Conservation (phyloP, 2,113 vertebrate genomes). For the Gopherus flavomarginatus region DNA sequence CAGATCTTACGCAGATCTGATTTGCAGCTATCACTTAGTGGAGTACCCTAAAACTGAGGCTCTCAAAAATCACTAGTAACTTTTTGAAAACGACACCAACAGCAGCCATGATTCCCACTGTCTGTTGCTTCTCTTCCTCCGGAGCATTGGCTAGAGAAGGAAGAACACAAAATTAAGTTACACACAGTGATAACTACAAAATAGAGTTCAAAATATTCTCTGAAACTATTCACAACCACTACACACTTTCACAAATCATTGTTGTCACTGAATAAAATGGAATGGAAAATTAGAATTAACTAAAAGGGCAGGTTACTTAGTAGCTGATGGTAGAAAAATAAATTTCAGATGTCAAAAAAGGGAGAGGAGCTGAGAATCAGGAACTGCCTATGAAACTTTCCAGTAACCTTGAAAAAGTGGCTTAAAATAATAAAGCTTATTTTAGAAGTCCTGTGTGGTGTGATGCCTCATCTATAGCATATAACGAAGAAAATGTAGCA, state of each 20-base stretch:
- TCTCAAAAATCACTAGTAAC: not conserved
- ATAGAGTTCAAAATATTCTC: not conserved
- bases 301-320: not conserved
- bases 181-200: not conserved
- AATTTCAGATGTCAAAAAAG: not conserved
- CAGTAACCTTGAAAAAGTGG: not conserved
- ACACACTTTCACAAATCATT: not conserved
- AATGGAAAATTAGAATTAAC: not conserved
- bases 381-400: not conserved
- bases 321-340: not conserved
- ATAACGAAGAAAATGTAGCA: not conserved
- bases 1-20: not conserved
- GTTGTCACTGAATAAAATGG: not conserved
- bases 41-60: fast-evolving
- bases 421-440: not conserved
- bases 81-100: not conserved
- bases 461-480: not conserved
- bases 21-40: not conserved
- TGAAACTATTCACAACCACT: not conserved
- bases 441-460: not conserved
- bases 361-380: not conserved
- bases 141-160: not conserved
- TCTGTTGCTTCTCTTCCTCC: not conserved
- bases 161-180: not conserved
- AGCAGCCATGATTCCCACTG: not conserved